A percentile compares a stretch with the other conserved stretches of the same genome.
phyloP scores from a whole-genome alignment of 2,797 vertebrate genomes.

The Atherinosoma microstoma region DNA sequence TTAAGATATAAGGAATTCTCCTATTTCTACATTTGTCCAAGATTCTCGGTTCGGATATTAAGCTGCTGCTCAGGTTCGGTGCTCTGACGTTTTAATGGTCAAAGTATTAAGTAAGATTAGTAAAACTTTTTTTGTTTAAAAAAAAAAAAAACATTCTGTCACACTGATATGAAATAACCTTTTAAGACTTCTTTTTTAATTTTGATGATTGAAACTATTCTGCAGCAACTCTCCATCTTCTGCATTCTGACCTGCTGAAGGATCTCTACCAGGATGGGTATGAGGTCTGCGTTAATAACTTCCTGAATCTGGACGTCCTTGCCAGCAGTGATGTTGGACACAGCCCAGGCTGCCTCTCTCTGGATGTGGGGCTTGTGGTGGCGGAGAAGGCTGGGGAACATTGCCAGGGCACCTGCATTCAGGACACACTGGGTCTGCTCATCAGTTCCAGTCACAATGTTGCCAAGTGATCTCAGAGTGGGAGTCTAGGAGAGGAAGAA shows the following conservation, averaged over 20 bases:
- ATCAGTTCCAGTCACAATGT: constrained; percentile 92
- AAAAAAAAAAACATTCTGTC: not conserved
- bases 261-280: constrained; percentile 89
- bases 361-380: constrained; percentile 91
- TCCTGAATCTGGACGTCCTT: constrained; percentile 93
- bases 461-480: constrained; percentile 88
- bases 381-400: constrained; percentile 87
- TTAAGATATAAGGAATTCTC: not conserved
- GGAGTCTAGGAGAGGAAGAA: constrained; percentile 80
- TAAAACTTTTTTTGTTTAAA: not conserved
- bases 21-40: not conserved
- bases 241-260: constrained; percentile 87
- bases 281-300: constrained; percentile 90
- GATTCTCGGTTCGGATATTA: not conserved
- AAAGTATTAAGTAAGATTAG: not conserved
- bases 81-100: not conserved
- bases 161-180: not conserved
- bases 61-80: not conserved
- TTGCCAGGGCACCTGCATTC: constrained; percentile 86
- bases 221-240: not conserved
- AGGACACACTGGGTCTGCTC: constrained; percentile 85
- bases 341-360: constrained; percentile 94
- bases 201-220: not conserved
- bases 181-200: not conserved
- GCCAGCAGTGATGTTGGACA: constrained; percentile 97